These are phyloP conservation scores for Misgurnus anguillicaudatus DNA, from an alignment of 2,113 vertebrate species.

Conservation along the genomic window DNA sequence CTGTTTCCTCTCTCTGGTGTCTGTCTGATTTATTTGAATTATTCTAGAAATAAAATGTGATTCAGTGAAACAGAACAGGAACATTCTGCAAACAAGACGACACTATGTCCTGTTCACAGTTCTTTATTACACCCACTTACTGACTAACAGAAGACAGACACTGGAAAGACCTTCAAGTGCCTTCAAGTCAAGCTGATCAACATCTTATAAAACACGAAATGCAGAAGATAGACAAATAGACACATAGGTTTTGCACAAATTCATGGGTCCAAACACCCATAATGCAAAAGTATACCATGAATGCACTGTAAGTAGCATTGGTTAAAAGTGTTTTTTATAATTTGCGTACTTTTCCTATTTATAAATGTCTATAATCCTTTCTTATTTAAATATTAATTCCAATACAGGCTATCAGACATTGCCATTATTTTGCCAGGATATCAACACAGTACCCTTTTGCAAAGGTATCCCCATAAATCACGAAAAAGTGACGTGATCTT, in stretches of 20 bases:
- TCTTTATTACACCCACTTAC: slow-evolving; percentile 60
- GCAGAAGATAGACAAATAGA: slow-evolving; percentile 8
- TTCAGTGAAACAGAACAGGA: slow-evolving; percentile 52
- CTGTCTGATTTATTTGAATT: slow-evolving; percentile 35
- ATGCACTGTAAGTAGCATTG: no score
- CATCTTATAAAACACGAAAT: slow-evolving; percentile 30
- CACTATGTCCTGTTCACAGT: slow-evolving; percentile 41
- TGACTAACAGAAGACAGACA: slow-evolving; percentile 23
- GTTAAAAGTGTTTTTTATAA: no score
- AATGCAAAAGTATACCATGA: no score
- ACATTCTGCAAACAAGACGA: slow-evolving; percentile 65
- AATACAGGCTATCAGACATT: neutral
- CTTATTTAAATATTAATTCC: no score
- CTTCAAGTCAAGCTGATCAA: slow-evolving; percentile 29
- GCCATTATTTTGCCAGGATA: neutral
- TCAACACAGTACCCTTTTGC: neutral
- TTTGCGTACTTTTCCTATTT: no score
- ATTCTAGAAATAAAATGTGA: slow-evolving; percentile 38
- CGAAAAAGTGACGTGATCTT: neutral
- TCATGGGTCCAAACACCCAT: no score
- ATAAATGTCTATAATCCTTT: no score
- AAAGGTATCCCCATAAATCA: neutral
- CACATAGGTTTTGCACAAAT: neutral
- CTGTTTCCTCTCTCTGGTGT: neutral
- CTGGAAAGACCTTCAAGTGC: neutral